Evolutionary conservation across 2,113 vertebrate genomes (phyloP).

Genomic region (Poeciliopsis retropinna): DNA sequence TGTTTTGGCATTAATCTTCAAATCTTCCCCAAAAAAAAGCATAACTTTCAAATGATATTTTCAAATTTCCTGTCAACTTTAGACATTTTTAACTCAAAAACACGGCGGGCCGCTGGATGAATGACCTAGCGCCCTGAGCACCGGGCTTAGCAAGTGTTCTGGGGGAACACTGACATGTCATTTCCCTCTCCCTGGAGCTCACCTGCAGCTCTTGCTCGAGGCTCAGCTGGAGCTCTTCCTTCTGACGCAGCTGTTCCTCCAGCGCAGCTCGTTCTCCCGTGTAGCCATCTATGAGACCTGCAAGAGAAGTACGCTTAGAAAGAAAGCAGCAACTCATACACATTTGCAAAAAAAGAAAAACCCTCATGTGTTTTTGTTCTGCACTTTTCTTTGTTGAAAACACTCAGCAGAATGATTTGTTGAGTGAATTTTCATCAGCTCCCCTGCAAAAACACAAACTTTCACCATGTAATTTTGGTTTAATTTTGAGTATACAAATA

Average conservation of each 20-base stretch:
- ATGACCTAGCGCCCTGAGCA: too few species aligned
- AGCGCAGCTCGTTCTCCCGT: slow-evolving; percentile 87
- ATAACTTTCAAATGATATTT: too few species aligned
- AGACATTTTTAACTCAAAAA: too few species aligned
- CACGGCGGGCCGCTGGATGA: too few species aligned
- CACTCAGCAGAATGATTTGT: background rate
- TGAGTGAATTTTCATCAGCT: background rate
- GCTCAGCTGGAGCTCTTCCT: slow-evolving; percentile 86
- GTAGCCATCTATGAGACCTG: slow-evolving; percentile 94
- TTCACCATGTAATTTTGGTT: too few species aligned
- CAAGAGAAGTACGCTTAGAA: background rate
- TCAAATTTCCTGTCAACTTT: too few species aligned
- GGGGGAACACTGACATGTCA: background rate
- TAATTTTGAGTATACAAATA: too few species aligned
- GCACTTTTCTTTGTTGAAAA: background rate
- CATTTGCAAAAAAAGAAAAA: background rate
- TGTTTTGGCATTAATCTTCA: too few species aligned
- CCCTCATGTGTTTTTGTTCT: background rate
- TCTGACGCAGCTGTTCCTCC: slow-evolving; percentile 89
- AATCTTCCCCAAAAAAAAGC: too few species aligned
- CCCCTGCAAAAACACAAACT: too few species aligned
- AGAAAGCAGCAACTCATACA: background rate
- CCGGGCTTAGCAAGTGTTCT: too few species aligned
- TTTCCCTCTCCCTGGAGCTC: slow-evolving; percentile 19
- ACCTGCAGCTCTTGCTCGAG: slow-evolving; percentile 89